phyloP scores from a whole-genome alignment of 2,888 invertebrate species.

The Athalia circularis region DNA sequence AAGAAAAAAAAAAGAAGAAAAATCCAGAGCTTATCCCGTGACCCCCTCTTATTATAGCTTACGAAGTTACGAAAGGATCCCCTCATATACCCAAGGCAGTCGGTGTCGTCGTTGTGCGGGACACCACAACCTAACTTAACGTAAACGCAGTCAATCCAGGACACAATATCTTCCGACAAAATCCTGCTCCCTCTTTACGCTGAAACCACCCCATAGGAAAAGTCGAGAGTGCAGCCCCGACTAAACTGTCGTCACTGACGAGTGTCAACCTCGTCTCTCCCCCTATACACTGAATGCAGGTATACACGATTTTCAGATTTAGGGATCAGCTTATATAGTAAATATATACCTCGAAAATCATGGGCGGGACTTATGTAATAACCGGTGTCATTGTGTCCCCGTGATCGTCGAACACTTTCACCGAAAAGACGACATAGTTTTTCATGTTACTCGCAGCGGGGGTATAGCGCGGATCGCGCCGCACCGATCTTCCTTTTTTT shows the following conservation, averaged over 20 bases:
- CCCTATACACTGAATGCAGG: slow-evolving; percentile 46
- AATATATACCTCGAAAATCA: background rate
- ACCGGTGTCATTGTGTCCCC: slow-evolving; percentile 36
- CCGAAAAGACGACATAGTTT: slow-evolving; percentile 36
- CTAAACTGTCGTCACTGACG: slow-evolving; percentile 58
- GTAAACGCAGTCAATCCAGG: slow-evolving; percentile 58
- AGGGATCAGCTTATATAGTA: background rate
- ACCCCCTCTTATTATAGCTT: slow-evolving; percentile 66
- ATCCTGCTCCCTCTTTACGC: background rate
- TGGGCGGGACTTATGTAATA: slow-evolving; percentile 21
- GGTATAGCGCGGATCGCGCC: background rate
- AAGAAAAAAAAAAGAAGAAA: background rate
- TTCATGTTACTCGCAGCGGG: slow-evolving; percentile 21
- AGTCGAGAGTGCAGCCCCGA: slow-evolving; percentile 50
- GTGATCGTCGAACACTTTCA: slow-evolving; percentile 2
- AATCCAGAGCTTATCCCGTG: background rate
- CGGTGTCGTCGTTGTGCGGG: slow-evolving; percentile 49
- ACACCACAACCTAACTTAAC: no score
- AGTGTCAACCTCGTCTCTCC: no score
- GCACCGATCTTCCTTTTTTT: no score
- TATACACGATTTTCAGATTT: slow-evolving; percentile 43
- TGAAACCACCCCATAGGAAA: no score
- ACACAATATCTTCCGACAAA: slow-evolving; percentile 7
- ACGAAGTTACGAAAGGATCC: slow-evolving; percentile 49
- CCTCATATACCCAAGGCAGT: slow-evolving; percentile 47